Percentiles rank a stretch among this genome's conserved stretches.
phyloP scores from a whole-genome alignment of 1,140 invertebrate genomes.

The Cotesia glomerata region DNA sequence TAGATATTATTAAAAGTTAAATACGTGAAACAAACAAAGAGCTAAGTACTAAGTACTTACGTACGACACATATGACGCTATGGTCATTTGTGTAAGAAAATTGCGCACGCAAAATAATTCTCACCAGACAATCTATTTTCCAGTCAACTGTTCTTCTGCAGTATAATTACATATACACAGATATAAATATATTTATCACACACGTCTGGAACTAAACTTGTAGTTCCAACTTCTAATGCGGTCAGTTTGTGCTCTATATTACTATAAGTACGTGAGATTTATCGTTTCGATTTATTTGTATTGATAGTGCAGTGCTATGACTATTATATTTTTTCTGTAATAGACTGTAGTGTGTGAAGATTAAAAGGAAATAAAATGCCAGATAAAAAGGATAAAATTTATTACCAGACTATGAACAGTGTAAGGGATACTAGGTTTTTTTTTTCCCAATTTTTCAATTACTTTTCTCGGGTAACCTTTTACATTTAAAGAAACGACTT shows the following conservation, averaged over 20 bases:
- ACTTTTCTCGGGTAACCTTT: neutral
- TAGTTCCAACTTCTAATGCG: neutral
- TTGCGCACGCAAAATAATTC: neutral
- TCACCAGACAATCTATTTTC: neutral
- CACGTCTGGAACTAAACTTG: neutral
- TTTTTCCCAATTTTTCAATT: neutral
- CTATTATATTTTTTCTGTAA: neutral
- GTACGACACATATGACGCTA: neutral
- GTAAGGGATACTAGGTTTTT: conserved; percentile 8
- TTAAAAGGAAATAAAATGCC: conserved; percentile 13
- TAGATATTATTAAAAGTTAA: no score
- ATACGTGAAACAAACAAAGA: neutral
- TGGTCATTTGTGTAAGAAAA: conserved; percentile 22
- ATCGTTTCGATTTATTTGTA: neutral
- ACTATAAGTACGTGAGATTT: neutral
- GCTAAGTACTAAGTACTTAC: neutral
- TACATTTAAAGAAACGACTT: neutral
- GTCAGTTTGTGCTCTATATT: conserved; percentile 5
- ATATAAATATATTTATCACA: neutral
- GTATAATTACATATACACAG: neutral
- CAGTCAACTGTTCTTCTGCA: neutral
- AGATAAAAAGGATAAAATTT: conserved; percentile 17
- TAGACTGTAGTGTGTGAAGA: neutral
- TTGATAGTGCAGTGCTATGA: neutral
- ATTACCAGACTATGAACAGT: conserved; percentile 8